These are phyloP conservation scores for Protodeltote pygarga DNA, from an alignment of 2,888 invertebrate genomes.

Conservation along the genomic window DNA sequence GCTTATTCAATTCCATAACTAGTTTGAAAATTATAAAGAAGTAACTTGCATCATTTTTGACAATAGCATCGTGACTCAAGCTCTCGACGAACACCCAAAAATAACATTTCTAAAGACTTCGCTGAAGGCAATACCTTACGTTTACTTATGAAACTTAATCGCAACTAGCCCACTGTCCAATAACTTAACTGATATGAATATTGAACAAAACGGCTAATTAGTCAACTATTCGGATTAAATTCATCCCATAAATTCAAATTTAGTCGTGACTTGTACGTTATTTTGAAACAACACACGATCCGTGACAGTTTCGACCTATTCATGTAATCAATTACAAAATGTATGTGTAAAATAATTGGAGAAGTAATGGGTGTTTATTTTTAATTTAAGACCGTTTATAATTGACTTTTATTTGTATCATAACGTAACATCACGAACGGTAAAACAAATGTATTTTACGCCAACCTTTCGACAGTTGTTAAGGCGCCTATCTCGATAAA, in stretches of 20 bases:
- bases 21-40: conserved; percentile 54
- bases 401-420: too few species aligned
- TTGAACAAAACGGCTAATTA: conserved; percentile 27
- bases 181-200: conserved; percentile 2
- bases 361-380: neutral
- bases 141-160: neutral
- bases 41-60: conserved; percentile 56
- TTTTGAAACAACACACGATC: conserved; percentile 30
- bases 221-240: conserved; percentile 16
- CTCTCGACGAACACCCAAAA: conserved; percentile 29
- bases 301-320: conserved; percentile 34
- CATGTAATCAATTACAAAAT: conserved; percentile 22
- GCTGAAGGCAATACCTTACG: neutral
- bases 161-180: neutral
- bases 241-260: conserved; percentile 26
- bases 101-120: conserved; percentile 15
- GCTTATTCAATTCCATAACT: conserved; percentile 60
- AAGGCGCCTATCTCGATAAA: too few species aligned
- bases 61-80: conserved; percentile 47
- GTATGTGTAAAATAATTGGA: conserved; percentile 21
- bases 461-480: too few species aligned
- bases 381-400: conserved; percentile 4
- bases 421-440: too few species aligned
- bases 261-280: conserved; percentile 37
- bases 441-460: too few species aligned